Evolutionary conservation across 2,113 vertebrate genomes (phyloP), one percentile per base, ranked within the genome.

Genomic region (Neomonachus schauinslandi): DNA sequence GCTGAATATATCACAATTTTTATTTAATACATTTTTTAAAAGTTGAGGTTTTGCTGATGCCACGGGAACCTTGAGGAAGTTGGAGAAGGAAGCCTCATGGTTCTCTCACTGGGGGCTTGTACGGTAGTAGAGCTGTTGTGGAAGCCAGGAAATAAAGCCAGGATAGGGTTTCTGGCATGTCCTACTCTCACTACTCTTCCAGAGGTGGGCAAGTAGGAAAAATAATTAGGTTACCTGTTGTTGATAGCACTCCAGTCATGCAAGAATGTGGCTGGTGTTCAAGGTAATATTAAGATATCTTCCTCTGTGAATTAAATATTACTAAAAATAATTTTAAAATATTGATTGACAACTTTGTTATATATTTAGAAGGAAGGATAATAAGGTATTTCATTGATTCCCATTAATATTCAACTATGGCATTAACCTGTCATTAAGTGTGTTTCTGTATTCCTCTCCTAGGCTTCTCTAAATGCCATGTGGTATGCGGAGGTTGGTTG

Each of bases 401-500:
- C 96, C 77, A 31, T 88, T 97, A 87, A 42, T 96, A 80, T 24
- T 97, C 14, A 83, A 2, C 83, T 97, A 55, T 49, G 74, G 55
- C 86, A 80, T 95, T 95, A 96, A 97, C 84, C 42, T 98, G 77
- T 98, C 95, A 97, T 97, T n/a, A 97, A 98, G 98, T 97, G 21
- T 99, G 94, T 99, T 98, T 99, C 91, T 99, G 77, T 99, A 96
- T 99, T 99, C 98, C 97, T 99, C 96, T 97, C 98, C 98, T 98
- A 99, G 99, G 99, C 93, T 96, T 98, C 98, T 98, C 92, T 99
- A 98, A 99, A 98, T 99, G 98, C 98, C 98, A 97, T 99, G 98
- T 99, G 99, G 99, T 99, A 99, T 99, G 95, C 99, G 49, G 99
- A 99, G 99, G 99, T 99, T 99, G 98, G 99, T 99, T 98, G 89